Evolutionary conservation across 2,888 invertebrate species (phyloP), one percentile per base, ranked within the genome.

Genomic region (Atrina japonica): DNA sequence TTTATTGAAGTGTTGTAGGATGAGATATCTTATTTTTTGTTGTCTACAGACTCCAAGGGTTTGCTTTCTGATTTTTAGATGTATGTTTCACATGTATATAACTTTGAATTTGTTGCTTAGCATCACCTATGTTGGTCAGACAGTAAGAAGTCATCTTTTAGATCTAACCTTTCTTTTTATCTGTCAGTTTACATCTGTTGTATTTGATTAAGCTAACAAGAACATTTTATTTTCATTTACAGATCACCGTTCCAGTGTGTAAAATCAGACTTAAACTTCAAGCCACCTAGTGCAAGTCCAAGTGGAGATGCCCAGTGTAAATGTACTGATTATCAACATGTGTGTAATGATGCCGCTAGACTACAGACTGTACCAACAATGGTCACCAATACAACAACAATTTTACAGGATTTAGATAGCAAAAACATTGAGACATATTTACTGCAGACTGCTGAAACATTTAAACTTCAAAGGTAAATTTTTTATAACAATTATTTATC

Each of bases 381-480:
- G 35, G 35, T 41, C 2, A 77, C 76, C 0, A 73, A 73, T 21
- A 80, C 83, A 11, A 77, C 79, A 5, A 83, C 87, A 47, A 78
- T 78, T 11, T 45, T 89, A 14, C 86, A 85, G 65, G 77, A 88
- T 63, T 64, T 88, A n/a, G 66, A 74, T 11, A 72, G 70, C 21
- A 70, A 78, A 11, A 73, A 86, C 55, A 73, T 86, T 16, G 73
- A 82, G 6, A 65, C 82, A 3, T 90, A 88, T 71, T 77, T 91
- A 3, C 70, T 89, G 0, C 74, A 83, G 18, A 88, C 87, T 41
- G 85, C 83, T 53, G 56, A 78, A n/a, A 73, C 73, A 5, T 79
- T 71, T 65, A 75, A 70, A 30, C 71, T 77, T 35, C 77, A 78
- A 30, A 80, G 81, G 83, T 83, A 35, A 11, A 65, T 64, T 3